phyloP scores from a whole-genome alignment of 2,888 invertebrate genomes.

The Apamea crenata region DNA sequence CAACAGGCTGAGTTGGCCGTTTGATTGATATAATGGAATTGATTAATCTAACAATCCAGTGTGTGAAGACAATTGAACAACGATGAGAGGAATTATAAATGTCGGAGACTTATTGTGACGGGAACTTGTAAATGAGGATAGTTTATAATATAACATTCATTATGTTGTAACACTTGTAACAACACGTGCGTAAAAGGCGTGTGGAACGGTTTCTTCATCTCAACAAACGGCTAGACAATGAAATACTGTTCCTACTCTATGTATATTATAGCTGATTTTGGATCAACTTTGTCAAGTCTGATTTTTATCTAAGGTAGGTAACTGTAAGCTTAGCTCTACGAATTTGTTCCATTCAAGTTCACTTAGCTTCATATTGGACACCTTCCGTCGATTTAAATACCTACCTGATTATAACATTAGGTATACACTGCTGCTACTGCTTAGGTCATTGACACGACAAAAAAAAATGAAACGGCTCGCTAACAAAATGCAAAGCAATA shows the following conservation, averaged over 20 bases:
- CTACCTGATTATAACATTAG: background rate
- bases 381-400: no score
- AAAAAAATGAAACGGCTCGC: background rate
- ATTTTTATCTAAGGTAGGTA: no score
- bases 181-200: background rate
- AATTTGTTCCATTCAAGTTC: background rate
- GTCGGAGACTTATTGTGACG: background rate
- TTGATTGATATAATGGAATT: constrained; percentile 22
- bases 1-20: background rate
- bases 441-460: constrained; percentile 14
- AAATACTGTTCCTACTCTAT: background rate
- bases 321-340: no score
- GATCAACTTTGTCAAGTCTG: no score
- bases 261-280: no score
- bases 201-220: background rate
- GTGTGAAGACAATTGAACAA: background rate
- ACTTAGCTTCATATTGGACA: background rate
- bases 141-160: background rate
- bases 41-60: constrained; percentile 8
- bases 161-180: no score
- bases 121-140: background rate
- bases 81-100: background rate
- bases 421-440: no score
- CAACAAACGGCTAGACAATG: background rate
- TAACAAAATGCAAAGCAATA: background rate